phyloP scores from a whole-genome alignment of 92 coral and sea anemone genomes.

The Parazoanthus swiftii region DNA sequence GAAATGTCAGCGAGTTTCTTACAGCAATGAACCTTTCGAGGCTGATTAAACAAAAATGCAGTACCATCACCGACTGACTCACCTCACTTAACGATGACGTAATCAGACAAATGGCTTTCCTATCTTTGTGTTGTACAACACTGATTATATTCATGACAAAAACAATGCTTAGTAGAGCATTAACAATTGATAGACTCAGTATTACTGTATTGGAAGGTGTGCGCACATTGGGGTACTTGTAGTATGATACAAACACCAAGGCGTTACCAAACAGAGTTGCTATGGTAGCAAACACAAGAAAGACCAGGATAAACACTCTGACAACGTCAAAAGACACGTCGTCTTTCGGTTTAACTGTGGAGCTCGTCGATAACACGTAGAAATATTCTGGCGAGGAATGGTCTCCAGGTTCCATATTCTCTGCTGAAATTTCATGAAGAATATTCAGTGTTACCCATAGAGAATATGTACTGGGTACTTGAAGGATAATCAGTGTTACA shows the following conservation, averaged over 20 bases:
- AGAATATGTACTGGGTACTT: no score
- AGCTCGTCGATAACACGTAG: not conserved
- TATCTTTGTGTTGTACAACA: not conserved
- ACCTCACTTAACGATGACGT: constrained; percentile 19
- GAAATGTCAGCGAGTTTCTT: constrained; percentile 18
- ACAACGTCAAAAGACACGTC: not conserved
- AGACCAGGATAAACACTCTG: not conserved
- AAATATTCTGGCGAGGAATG: not conserved
- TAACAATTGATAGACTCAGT: constrained; percentile 30
- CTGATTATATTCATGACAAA: not conserved
- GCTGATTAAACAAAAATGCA: constrained; percentile 34
- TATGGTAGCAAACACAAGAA: not conserved
- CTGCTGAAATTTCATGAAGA: not conserved
- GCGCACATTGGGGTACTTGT: not conserved
- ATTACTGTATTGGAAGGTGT: constrained; percentile 9
- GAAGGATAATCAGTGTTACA: not conserved
- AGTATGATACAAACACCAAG: constrained; percentile 2
- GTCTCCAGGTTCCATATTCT: not conserved
- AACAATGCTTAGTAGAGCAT: not conserved
- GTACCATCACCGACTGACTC: constrained; percentile 9
- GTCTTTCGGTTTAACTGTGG: not conserved
- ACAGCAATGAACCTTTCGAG: constrained; percentile 26
- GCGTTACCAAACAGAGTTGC: constrained; percentile 18
- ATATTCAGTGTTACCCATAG: not conserved
- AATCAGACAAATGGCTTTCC: not conserved